Conservation (phyloP, 2,888 invertebrate genomes). For the Drosophila limbata region DNA sequence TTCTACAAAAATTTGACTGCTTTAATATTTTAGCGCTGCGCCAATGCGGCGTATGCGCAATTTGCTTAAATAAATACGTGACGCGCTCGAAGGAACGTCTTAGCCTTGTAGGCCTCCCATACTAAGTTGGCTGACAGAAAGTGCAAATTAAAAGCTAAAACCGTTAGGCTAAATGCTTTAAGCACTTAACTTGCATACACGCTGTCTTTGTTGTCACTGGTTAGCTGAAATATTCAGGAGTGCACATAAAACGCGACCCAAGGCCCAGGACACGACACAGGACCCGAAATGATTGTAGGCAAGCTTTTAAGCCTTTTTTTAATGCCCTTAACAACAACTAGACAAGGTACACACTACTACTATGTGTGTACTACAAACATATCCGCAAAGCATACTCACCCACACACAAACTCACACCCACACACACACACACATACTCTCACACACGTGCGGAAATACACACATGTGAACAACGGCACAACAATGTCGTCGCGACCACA, state of each 20-base stretch:
- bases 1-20: constrained; percentile 23
- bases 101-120: neutral
- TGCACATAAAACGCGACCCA: constrained; percentile 56
- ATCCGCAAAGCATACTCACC: constrained; percentile 24
- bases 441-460: constrained; percentile 25
- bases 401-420: constrained; percentile 14
- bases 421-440: constrained; percentile 14
- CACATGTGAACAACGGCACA: constrained; percentile 35
- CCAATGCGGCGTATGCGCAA: constrained; percentile 69
- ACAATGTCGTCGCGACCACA: constrained; percentile 69
- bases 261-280: constrained; percentile 43
- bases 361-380: constrained; percentile 30
- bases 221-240: constrained; percentile 61
- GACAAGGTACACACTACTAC: constrained; percentile 49
- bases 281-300: constrained; percentile 66
- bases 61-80: constrained; percentile 73
- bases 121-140: constrained; percentile 25
- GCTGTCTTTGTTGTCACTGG: constrained; percentile 34
- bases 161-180: constrained; percentile 74
- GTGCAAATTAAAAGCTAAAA: constrained; percentile 70
- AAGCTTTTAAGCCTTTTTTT: constrained; percentile 82
- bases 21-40: constrained; percentile 61
- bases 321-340: constrained; percentile 74
- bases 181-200: constrained; percentile 73
- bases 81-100: constrained; percentile 28